Evolutionary conservation across 2,888 invertebrate genomes (phyloP).

Genomic region (Apotomis turbidana): DNA sequence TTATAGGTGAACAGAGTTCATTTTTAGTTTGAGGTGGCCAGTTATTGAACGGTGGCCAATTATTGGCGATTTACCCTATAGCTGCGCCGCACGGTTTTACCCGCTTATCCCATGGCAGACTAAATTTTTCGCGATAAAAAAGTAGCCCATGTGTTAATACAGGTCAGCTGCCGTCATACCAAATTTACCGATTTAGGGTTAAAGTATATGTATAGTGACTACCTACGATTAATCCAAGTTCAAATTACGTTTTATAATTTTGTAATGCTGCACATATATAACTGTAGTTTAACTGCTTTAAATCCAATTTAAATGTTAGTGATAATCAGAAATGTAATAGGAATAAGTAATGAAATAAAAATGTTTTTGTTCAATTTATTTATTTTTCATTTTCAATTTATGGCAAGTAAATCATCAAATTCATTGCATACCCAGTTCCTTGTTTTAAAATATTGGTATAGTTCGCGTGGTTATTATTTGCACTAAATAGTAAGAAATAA

Average conservation of each 20-base stretch:
- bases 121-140: too few relatives aligned
- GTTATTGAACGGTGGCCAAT: too few relatives aligned
- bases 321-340: slow-evolving; percentile 11
- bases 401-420: slow-evolving; percentile 49
- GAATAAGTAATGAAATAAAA: slow-evolving; percentile 19
- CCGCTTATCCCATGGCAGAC: too few relatives aligned
- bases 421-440: slow-evolving; percentile 24
- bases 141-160: too few relatives aligned
- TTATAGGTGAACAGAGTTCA: too few relatives aligned
- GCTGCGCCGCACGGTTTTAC: too few relatives aligned
- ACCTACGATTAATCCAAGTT: background rate
- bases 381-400: slow-evolving; percentile 45
- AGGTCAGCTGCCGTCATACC: too few relatives aligned
- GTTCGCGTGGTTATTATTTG: background rate
- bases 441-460: slow-evolving; percentile 24
- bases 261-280: background rate
- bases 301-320: background rate
- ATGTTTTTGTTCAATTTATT: slow-evolving; percentile 29
- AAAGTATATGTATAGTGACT: background rate
- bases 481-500: background rate
- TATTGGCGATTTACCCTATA: too few relatives aligned
- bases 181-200: too few relatives aligned
- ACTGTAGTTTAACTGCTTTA: background rate
- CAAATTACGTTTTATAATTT: background rate
- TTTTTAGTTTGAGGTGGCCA: too few relatives aligned